These are phyloP conservation scores for Channa argus DNA, from an alignment of 2,113 vertebrate genomes.

Conservation along the genomic window DNA sequence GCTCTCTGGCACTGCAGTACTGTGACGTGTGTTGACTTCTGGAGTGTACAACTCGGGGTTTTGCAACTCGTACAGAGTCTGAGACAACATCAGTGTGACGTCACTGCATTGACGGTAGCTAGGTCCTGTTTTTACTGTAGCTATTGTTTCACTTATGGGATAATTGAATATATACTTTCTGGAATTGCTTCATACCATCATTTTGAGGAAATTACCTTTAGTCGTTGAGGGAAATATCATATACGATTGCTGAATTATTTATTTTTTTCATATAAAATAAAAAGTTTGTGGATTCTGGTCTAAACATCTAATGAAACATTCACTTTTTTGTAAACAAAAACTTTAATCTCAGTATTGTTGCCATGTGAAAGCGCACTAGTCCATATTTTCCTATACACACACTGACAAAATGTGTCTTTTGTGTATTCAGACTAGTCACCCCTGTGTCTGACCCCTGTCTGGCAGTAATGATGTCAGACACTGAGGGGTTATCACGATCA, in stretches of 20 bases:
- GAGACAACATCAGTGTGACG: conserved; percentile 43
- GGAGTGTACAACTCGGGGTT: conserved; percentile 24
- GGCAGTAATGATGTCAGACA: conserved; percentile 62
- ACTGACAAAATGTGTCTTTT: conserved; percentile 28
- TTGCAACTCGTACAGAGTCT: conserved; percentile 6
- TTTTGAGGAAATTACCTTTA: neutral
- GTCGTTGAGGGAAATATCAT: neutral
- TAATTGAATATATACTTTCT: neutral
- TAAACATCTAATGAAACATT: too few species aligned
- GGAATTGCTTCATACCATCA: neutral
- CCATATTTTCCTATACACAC: conserved; percentile 5
- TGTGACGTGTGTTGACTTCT: conserved; percentile 57
- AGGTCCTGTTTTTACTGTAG: neutral
- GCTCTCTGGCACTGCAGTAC: conserved; percentile 9
- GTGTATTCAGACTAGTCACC: conserved; percentile 19
- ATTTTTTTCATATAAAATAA: neutral
- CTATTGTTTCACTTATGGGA: conserved; percentile 5
- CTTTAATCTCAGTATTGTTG: neutral
- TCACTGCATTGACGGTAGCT: neutral
- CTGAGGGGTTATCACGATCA: conserved; percentile 65
- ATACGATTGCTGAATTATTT: neutral
- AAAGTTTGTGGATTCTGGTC: neutral
- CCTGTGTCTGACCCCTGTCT: conserved; percentile 48
- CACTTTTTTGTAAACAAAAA: too few species aligned
- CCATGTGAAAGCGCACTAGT: neutral